phyloP scores from a whole-genome alignment of 2,113 vertebrate species.

The Dasyurus viverrinus region DNA sequence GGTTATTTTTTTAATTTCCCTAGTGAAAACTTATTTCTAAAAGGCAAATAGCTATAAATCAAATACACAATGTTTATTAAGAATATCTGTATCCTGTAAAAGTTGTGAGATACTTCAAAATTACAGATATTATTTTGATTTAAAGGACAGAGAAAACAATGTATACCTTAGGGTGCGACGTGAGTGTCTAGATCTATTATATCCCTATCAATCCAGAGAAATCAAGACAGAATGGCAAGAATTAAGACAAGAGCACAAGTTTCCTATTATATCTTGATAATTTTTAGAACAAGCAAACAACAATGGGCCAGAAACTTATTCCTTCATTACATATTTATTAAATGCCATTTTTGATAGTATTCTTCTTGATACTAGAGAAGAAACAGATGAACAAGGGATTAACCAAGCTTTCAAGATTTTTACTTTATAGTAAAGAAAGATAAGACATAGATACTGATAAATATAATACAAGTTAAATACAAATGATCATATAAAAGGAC shows the following conservation, averaged over 20 bases:
- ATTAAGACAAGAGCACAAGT: neutral
- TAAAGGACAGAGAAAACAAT: neutral
- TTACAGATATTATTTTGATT: neutral
- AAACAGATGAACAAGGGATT: neutral
- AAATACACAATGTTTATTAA: neutral
- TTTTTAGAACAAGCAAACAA: neutral
- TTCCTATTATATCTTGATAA: neutral
- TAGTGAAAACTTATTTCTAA: neutral
- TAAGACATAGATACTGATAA: neutral
- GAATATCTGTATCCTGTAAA: neutral
- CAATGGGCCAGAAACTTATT: neutral
- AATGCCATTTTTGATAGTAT: neutral
- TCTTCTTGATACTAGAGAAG: neutral
- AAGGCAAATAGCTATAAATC: neutral
- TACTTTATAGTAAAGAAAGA: neutral
- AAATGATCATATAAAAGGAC: neutral
- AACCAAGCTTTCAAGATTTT: neutral
- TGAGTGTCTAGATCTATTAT: neutral
- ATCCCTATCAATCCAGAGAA: neutral
- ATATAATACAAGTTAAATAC: neutral
- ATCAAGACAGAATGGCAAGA: neutral
- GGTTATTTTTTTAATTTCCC: neutral
- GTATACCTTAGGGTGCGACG: neutral
- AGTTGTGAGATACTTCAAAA: neutral
- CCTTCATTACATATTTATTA: neutral